Percentiles rank a stretch among this genome's conserved stretches.
Conservation (phyloP, 2,797 vertebrate genomes). For the Triplophysa bombifrons region DNA sequence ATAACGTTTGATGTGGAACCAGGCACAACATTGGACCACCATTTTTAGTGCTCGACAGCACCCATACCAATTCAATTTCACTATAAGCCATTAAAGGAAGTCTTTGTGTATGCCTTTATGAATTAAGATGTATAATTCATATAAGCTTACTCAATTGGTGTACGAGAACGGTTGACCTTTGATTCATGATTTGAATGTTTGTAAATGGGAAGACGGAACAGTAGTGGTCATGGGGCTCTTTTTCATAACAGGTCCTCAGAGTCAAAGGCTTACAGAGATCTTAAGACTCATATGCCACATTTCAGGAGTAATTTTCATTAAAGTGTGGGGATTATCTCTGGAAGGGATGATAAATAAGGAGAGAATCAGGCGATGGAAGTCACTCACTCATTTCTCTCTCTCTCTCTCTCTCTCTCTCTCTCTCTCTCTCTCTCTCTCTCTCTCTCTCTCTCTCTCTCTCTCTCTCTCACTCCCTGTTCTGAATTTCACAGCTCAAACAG, state of each 20-base stretch:
- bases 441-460: too few relatives aligned
- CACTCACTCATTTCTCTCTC: neutral
- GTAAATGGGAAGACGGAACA: neutral
- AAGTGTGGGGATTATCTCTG: conserved; percentile 24
- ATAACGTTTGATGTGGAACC: neutral
- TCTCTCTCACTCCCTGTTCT: neutral
- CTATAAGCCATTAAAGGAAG: too few relatives aligned
- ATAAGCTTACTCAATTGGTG: neutral
- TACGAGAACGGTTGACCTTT: neutral
- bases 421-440: neutral
- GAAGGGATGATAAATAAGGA: conserved; percentile 19
- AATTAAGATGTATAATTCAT: neutral
- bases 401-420: conserved; percentile 15
- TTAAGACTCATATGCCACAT: conserved; percentile 34
- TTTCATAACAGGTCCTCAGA: conserved; percentile 4
- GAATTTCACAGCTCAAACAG: conserved; percentile 37
- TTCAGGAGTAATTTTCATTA: conserved; percentile 22
- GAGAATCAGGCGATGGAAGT: conserved; percentile 15
- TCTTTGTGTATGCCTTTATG: neutral
- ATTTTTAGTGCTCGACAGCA: too few relatives aligned
- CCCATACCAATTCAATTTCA: too few relatives aligned
- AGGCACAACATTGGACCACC: neutral
- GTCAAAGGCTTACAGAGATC: conserved; percentile 28
- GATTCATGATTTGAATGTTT: conserved; percentile 19
- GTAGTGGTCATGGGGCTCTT: conserved; percentile 20